Base-by-base conservation (phyloP, 1,140 invertebrate genomes). In the Drosophila mauritiana region DNA sequence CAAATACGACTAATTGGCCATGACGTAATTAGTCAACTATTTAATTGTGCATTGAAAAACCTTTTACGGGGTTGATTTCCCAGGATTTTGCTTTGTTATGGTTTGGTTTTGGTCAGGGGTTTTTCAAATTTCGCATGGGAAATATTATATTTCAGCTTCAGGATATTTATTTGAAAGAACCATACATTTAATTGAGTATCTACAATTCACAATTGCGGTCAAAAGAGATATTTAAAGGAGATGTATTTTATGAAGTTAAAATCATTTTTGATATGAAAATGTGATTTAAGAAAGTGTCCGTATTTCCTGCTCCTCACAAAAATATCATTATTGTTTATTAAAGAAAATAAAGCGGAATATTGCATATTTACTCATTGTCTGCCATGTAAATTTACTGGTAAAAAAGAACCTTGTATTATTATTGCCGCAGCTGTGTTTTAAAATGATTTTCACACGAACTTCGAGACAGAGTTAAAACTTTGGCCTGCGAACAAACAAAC, bases 11-110 rank as follows among this genome's bases (percentile, higher is more conserved):
- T 84, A 88, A 88, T 89, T 88, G 84, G 56, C 72, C 83, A 52
- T 88, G 80, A 88, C 83, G 84, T 88, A 88, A 88, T 88, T 89
- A 88, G 83, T 89, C 80, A 78, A 69, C 75, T 69, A 83, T 77
- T 81, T 65, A 70, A 78, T 77, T 39, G 75, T 54, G 56, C 52
- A 78, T 77, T 39, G 64, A 73, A 81, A 70, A 80, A 42, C 52
- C 39, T 75, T 53, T 27, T 56, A 42, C 42, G 65, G 82, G 72
- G 80, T 79, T 76, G 61, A 56, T 74, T 73, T 57, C 39, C 65
- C 67, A 48, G 27, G 34, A 10, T 55, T 56, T 36, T 11, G 63
- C 57, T 70, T 74, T 52, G 58, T 67, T 73, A 59, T 67, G 53
- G 36, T 78, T 63, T 53, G 62, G 42, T 53, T 73, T 58, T 51